Evolutionary conservation across 2,888 invertebrate genomes (phyloP), one percentile per base, ranked within the genome.

Genomic region (Busseola fusca): DNA sequence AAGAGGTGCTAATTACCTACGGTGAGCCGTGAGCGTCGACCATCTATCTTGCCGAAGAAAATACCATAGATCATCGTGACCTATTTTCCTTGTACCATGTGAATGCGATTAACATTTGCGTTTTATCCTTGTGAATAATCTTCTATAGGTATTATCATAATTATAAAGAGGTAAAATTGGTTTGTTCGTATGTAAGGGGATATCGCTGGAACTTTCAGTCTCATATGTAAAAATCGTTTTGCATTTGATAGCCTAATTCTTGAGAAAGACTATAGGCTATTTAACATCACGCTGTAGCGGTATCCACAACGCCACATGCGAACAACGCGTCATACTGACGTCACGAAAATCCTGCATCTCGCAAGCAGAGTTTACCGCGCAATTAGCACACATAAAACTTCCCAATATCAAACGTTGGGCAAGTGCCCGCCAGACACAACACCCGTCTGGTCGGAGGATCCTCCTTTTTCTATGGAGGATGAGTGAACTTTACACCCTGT

Each of bases 1-100:
- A 62, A 77, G 21, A 27, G 48, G n/a, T 70, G 42, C 62, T 74
- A 70, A 74, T 77, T 74, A 74, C 57, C 60, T 25, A n/a, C 40
- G 21, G 9, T 52, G 50, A 77, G 50, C 18, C 14, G 37, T 34
- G 27, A n/a, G 37, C 40, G 14, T 40, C 40, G 40, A 40, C 70
- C 50, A 74, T 74, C 27, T 57, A 70, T 77, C 57, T 74, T 70
- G 14, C 37, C n/a, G 18, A 62, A 57, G 70, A 42, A 57, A 57
- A 74, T 77, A 63, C 27, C 62, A 70, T 77, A 45, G 60, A 77
- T 77, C 62, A 69, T 52, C 3, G 50, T 50, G 42, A 50, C 40
- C n/a, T 50, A 57, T 27, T 69, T 60, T 34, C 54, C 40, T 42
- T 2, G 25, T 10, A 45, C 16, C 14, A 21, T 9, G 18, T 21